Evolutionary conservation across 2,888 invertebrate genomes (phyloP), one percentile per base, ranked within the genome.

Genomic region (Lasioglossum villosulum): DNA sequence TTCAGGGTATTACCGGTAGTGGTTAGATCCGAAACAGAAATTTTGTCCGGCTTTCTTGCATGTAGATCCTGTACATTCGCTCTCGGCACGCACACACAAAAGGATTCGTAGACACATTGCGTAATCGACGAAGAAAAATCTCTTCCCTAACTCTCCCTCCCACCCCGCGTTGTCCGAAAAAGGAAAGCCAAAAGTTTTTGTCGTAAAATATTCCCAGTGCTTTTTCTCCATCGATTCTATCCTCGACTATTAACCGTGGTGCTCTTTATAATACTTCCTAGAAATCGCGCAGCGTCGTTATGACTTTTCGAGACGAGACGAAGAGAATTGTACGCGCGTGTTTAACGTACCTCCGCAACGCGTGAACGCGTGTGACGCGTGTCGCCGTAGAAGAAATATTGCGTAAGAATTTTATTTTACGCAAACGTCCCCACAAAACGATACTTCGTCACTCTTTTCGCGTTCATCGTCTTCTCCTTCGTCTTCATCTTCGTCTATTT

Each of bases 1-100:
- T 96, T 97, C 96, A 97, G 97, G 97, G 97, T 97, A 96, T 96
- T 96, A 97, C 97, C 97, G 94, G 94, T 94, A 93, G 52, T 94
- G 94, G 92, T 92, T 94, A 91, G 92, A 93, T 94, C 95, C 94
- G 91, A 95, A 94, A 95, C 92, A 92, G 94, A 94, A 94, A 93
- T 94, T 95, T 93, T 93, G 93, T 92, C 91, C 76, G 88, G 86
- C 85, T 70, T 70, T 68, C 68, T 68, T 81, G 78, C 87, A 88
- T 90, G 90, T 90, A 87, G 87, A 86, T 89, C 89, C 87, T 85
- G 91, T 92, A 91, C 92, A 92, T 90, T 91, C 91, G 87, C 88
- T 82, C 86, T 82, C 86, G 84, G 73, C 88, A 89, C 82, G 66
- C 88, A 86, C 84, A 86, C 84, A 88, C 89, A 79, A 78, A 78